Conservation (phyloP, 2,888 invertebrate species). For the Loripinus fragilis region DNA sequence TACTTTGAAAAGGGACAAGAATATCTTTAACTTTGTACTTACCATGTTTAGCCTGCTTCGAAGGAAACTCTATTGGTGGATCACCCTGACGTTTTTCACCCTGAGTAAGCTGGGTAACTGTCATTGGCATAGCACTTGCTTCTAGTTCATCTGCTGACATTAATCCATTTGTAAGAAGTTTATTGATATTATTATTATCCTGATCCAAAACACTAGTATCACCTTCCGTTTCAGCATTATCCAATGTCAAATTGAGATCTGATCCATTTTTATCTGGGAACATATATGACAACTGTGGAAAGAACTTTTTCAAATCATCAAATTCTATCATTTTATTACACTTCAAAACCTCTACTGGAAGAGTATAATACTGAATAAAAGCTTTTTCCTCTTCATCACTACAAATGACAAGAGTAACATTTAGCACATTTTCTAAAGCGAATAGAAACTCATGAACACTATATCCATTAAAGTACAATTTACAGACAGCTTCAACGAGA, state of each 20-base stretch:
- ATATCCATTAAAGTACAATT: constrained; percentile 78
- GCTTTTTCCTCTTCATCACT: constrained; percentile 78
- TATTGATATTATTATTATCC: constrained; percentile 24
- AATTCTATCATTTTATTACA: constrained; percentile 80
- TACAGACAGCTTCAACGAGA: constrained; percentile 80
- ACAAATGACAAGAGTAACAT: constrained; percentile 74
- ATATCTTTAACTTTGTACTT: not conserved
- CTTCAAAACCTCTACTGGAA: constrained; percentile 78
- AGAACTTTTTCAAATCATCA: constrained; percentile 74
- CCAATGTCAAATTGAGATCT: not conserved
- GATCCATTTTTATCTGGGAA: constrained; percentile 67
- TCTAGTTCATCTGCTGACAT: constrained; percentile 43
- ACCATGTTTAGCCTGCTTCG: constrained; percentile 3
- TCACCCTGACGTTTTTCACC: constrained; percentile 25
- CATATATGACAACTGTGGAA: constrained; percentile 79
- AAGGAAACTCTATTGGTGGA: not conserved
- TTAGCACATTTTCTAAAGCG: constrained; percentile 76
- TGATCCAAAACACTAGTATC: constrained; percentile 10
- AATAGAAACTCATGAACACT: constrained; percentile 78
- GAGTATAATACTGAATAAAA: constrained; percentile 80
- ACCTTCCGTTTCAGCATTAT: not conserved
- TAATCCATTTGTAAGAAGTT: constrained; percentile 24
- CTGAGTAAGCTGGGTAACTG: constrained; percentile 24
- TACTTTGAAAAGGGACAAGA: too few species aligned
- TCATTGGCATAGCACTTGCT: constrained; percentile 33